Base-by-base conservation (phyloP, 2,113 vertebrate genomes). In the Carassius auratus region DNA sequence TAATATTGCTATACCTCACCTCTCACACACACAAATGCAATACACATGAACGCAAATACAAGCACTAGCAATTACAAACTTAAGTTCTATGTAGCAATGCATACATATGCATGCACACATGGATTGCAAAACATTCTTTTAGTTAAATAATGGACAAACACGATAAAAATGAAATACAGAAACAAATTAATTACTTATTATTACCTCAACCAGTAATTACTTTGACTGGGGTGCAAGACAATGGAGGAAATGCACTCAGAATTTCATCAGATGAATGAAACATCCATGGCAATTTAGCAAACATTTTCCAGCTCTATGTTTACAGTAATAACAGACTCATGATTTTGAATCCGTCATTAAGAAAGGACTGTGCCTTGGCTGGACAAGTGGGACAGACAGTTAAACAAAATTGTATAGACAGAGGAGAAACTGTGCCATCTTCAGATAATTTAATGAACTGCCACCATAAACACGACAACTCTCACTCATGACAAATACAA, bases 1-100 rank as follows among this genome's bases (percentile, higher is more conserved):
- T 84, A 87, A 88, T 81, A 88, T 87, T 86, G 84, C 87, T 82
- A 50, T 61, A 23, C 21, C 26, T 76, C 38, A 1, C 61, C 59
- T 45, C 42, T 78, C 48, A 52, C 78, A 83, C 26, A 8, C 61
- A 73, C 62, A 74, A n/a, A 69, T 57, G 19, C n/a, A 8, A 66
- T 3, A 19, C 3, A n/a, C 26, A 66, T 55, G 6, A 19, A 52
- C 21, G 3, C 10, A 69, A 19, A 57, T 8, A 45, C 30, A 74
- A 57, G 26, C 45, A 48, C 68, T 61, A 45, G 15, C 8, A 26
- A 45, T 17, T 9, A 62, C n/a, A 74, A 23, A 69, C 21, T 4
- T 6, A 15, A 19, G 52, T 55, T 1, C 52, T 55, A 23, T 55
- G n/a, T 36, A 76, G 26, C 2, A 76, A 76, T 50, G 30, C 13